A percentile compares a stretch with the other conserved stretches of the same genome.
Evolutionary conservation across 2,888 invertebrate species (phyloP).

Genomic region (Synanthedon vespiformis): DNA sequence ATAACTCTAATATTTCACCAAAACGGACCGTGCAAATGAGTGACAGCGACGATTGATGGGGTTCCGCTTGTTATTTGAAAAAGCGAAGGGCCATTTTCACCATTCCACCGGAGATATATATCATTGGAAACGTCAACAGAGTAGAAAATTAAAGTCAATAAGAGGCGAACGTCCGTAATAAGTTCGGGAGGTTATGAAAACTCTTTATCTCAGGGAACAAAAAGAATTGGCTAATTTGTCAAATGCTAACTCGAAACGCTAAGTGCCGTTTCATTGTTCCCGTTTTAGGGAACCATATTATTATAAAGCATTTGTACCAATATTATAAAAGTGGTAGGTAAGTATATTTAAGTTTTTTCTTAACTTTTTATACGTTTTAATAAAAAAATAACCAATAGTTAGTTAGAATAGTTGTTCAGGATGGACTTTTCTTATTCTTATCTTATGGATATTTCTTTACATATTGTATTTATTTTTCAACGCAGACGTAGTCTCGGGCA

Average conservation of each 20-base stretch:
- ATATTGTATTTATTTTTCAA: no score
- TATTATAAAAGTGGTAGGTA: no score
- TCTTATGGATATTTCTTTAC: no score
- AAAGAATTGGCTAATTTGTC: constrained; percentile 62
- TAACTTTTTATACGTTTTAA: no score
- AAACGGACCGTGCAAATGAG: constrained; percentile 56
- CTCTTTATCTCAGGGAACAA: constrained; percentile 38
- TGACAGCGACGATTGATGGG: constrained; percentile 61
- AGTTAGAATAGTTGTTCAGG: no score
- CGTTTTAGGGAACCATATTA: constrained; percentile 13
- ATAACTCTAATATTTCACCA: constrained; percentile 62
- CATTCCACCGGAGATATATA: constrained; percentile 54
- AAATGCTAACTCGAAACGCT: constrained; percentile 37
- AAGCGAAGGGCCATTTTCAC: constrained; percentile 61
- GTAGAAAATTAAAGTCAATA: constrained; percentile 69
- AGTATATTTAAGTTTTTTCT: no score
- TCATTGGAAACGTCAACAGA: constrained; percentile 65
- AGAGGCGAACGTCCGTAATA: constrained; percentile 46
- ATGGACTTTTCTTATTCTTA: no score
- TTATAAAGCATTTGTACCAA: no score
- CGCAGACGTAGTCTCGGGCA: no score
- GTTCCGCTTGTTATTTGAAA: constrained; percentile 64
- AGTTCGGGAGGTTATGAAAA: constrained; percentile 46
- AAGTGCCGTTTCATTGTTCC: constrained; percentile 54
- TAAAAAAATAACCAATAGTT: no score